These are phyloP conservation scores for Microcebus griseorufus DNA, from an alignment of 2,113 vertebrate species.

Conservation along the genomic window DNA sequence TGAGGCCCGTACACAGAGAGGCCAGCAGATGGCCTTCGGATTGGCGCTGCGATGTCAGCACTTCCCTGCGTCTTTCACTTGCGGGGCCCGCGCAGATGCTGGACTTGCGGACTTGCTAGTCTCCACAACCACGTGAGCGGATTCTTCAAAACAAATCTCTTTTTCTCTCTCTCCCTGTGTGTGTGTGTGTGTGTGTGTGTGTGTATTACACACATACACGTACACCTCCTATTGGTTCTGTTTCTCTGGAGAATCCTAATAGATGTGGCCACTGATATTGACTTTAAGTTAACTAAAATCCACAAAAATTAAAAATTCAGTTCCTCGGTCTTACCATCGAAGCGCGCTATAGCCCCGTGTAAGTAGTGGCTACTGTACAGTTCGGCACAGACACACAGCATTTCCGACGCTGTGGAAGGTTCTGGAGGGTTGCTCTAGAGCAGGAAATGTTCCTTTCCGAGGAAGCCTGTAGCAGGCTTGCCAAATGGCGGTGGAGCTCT, in stretches of 20 bases:
- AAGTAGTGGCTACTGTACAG: rapidly evolving
- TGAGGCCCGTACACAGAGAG: neutral
- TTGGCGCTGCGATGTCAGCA: neutral
- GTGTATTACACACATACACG: neutral
- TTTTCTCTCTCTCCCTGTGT: no score
- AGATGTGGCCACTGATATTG: neutral
- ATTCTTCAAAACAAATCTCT: neutral
- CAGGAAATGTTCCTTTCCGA: neutral
- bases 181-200: no score
- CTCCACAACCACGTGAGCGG: neutral
- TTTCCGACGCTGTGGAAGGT: neutral
- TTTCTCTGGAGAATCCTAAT: neutral
- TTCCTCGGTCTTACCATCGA: neutral
- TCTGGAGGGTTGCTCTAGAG: neutral
- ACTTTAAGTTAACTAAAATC: neutral
- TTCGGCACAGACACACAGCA: neutral
- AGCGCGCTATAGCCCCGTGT: neutral
- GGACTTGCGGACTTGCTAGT: neutral
- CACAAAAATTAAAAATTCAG: neutral
- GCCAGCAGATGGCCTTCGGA: neutral
- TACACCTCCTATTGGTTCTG: neutral
- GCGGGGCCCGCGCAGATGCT: neutral
- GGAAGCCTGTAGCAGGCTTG: neutral
- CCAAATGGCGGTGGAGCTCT: neutral
- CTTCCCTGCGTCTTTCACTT: neutral